phyloP scores from a whole-genome alignment of 2,797 vertebrate species.

The Intellagama lesueurii region DNA sequence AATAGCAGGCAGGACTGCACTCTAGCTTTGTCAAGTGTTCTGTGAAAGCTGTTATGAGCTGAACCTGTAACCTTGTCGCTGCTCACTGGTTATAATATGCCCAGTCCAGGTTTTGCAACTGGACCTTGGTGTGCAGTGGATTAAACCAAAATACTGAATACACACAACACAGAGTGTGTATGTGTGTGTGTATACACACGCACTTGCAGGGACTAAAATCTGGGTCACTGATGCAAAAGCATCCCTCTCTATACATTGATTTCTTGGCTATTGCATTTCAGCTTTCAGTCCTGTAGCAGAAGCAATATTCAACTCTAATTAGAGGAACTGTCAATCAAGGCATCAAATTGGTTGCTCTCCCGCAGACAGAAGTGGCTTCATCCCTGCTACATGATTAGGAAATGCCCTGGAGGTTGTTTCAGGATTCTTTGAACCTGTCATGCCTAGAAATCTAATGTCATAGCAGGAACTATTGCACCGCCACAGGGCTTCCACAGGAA shows the following conservation, averaged over 20 bases:
- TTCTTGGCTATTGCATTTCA: neutral
- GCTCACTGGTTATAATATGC: fast-evolving
- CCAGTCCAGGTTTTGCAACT: neutral
- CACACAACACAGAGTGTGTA: neutral
- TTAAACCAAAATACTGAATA: neutral
- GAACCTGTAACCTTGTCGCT: neutral
- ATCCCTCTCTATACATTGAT: neutral
- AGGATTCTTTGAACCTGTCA: fast-evolving
- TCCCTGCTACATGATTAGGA: neutral
- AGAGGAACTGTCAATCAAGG: constrained; percentile 28
- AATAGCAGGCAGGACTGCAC: neutral
- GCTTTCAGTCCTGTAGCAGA: constrained; percentile 1
- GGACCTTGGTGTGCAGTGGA: neutral
- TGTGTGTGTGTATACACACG: neutral
- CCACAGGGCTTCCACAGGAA: neutral
- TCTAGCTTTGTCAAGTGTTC: neutral
- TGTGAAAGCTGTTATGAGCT: neutral
- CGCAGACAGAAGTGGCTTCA: neutral
- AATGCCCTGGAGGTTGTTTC: neutral
- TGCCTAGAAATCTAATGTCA: neutral
- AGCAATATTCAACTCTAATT: neutral
- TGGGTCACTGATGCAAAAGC: neutral
- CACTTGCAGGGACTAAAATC: neutral
- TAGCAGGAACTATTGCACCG: neutral
- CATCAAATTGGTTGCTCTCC: neutral